phyloP scores from a whole-genome alignment of 2,888 invertebrate species.

The Cataglyphis rosenhaueri region DNA sequence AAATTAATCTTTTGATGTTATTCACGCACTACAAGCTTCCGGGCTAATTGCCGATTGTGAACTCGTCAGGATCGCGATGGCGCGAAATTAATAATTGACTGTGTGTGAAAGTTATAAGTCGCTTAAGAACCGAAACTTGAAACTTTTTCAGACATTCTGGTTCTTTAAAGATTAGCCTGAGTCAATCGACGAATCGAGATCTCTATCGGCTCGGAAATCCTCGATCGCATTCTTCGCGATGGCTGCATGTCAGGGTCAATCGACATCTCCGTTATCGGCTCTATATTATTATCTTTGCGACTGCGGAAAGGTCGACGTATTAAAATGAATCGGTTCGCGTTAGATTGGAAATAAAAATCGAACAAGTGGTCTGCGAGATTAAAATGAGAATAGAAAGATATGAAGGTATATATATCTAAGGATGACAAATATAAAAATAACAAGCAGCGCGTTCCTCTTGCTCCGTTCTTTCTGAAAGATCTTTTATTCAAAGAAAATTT shows the following conservation, averaged over 20 bases:
- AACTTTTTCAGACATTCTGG: slow-evolving; percentile 17
- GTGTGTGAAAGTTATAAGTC: slow-evolving; percentile 72
- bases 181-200: slow-evolving; percentile 56
- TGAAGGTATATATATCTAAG: not conserved
- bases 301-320: not conserved
- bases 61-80: slow-evolving; percentile 57
- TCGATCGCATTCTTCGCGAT: slow-evolving; percentile 53
- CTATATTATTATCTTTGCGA: slow-evolving; percentile 40
- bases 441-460: not conserved
- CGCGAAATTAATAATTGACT: slow-evolving; percentile 54
- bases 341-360: not conserved
- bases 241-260: slow-evolving; percentile 41
- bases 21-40: slow-evolving; percentile 34
- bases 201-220: slow-evolving; percentile 32
- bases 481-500: slow-evolving; percentile 17
- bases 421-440: slow-evolving; percentile 5
- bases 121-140: slow-evolving; percentile 23
- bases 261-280: slow-evolving; percentile 26
- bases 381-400: not conserved
- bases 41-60: slow-evolving; percentile 71
- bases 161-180: slow-evolving; percentile 44
- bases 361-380: not conserved
- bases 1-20: slow-evolving; percentile 60
- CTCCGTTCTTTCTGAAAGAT: not conserved
- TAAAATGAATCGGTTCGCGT: slow-evolving; percentile 4